Evolutionary conservation across 2,888 invertebrate species (phyloP), one percentile per base, ranked within the genome.

Genomic region (Hirtodrosophila cameraria): DNA sequence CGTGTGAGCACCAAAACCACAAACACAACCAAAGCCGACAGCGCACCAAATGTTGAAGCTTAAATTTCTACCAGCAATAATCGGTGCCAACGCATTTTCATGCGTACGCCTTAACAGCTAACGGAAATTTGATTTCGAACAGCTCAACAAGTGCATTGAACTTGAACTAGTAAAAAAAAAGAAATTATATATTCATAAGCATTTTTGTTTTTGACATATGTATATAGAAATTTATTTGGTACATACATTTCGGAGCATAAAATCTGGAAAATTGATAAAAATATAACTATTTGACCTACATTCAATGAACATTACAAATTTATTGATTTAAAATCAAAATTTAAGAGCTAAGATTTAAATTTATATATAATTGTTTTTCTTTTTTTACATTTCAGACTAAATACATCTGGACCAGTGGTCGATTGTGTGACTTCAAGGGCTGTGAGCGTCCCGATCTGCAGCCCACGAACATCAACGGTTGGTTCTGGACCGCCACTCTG

Each of bases 361-460:
- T n/a, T n/a, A n/a, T n/a, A n/a, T 28, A 33, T 15, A 9, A 27
- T 35, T 18, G 8, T 20, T 3, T 30, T 11, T 18, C 27, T 27
- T 11, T n/a, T 12, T 31, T 8, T 9, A 12, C 15, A 8, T 76
- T 78, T 18, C 91, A 96, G 93, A 94, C 96, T 25, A 96, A 96
- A 91, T 97, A 97, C 91, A 97, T 97, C 88, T 97, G 97, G 97
- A 97, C 97, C 16, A 96, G 96, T 46, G 97, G 97, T 57, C 95
- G 97, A 69, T 92, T 96, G 43, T 97, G 97, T 88, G 97, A 97
- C 91, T 97, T 97, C 92, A 95, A 96, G 90, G 97, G 97, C 62
- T 97, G 97, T 89, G 96, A 96, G 87, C 94, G 97, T 53, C 93
- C 95, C 23, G 97, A 97, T 89, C 92, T 97, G 75, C 94, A 96